Conservation (phyloP, 2,113 vertebrate species). For the Nibea coibor region DNA sequence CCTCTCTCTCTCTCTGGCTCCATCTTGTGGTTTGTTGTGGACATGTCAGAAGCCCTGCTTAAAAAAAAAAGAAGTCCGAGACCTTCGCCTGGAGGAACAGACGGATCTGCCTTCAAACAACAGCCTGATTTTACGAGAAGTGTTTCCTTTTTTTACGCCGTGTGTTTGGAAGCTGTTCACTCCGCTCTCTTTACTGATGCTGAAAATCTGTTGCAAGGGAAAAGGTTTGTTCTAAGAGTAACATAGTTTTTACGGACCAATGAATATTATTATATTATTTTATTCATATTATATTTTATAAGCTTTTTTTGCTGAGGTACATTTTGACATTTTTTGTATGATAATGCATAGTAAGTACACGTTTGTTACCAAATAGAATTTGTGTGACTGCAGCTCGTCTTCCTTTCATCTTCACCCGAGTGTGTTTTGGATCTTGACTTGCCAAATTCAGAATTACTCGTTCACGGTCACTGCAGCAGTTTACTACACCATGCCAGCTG, state of each 20-base stretch:
- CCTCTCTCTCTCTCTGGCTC: constrained; percentile 40
- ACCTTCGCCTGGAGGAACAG: constrained; percentile 13
- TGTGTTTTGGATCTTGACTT: background rate
- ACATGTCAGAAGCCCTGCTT: constrained; percentile 8
- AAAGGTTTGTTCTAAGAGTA: constrained; percentile 81
- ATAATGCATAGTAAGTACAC: constrained; percentile 85
- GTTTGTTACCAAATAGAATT: constrained; percentile 92
- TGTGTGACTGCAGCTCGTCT: constrained; percentile 19
- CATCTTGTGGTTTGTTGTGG: constrained; percentile 81
- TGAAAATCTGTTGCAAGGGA: constrained; percentile 83
- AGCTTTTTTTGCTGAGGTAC: constrained; percentile 95
- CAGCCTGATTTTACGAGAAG: constrained; percentile 79
- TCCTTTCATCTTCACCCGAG: constrained; percentile 6
- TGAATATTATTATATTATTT: constrained; percentile 84
- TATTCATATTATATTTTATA: constrained; percentile 90
- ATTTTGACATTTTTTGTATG: constrained; percentile 90
- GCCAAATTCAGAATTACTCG: background rate
- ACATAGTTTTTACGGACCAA: constrained; percentile 97
- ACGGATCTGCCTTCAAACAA: constrained; percentile 21
- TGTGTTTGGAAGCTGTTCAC: constrained; percentile 74
- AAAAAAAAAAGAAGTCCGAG: background rate
- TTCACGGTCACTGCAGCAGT: background rate
- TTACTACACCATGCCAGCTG: background rate
- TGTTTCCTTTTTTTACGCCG: constrained; percentile 79
- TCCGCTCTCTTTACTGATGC: constrained; percentile 36